Base-by-base conservation (phyloP, 1,140 invertebrate species). In the Teleopsis dalmanni region DNA sequence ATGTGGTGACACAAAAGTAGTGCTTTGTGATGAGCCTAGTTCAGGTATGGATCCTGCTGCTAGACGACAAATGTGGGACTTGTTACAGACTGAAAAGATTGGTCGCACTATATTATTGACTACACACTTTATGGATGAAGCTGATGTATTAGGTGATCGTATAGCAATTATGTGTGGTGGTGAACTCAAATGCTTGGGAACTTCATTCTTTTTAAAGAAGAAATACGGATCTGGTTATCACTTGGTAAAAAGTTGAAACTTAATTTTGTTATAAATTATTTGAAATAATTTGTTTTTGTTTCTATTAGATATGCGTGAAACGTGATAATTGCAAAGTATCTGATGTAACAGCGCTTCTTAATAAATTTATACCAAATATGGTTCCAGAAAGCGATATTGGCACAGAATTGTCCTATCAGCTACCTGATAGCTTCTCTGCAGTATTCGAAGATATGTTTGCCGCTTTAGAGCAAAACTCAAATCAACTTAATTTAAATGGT, bases 111-210 rank as follows among this genome's bases (percentile, higher is more conserved):
- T 97, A 48, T 70, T 98, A 2, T 76, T 98, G 37, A 91, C 91
- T n/a, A 98, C 95, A 10, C 95, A 98, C 72, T 95, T 92, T 70
- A 97, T 98, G 92, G 94, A 97, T 70, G 95, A 98, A 75, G 94
- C 94, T 33, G 94, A 98, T 75, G 79, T 91, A 26, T 76, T 98
- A 1, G 94, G 93, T 1, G 92, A 97, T 73, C 77, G 92, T 57
- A 91, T 96, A 57, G 91, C 89, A 3, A 93, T 95, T 42, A 85
- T 97, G 78, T 82, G 87, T 52, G 76, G 78, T 23, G 93, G 92
- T 14, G 72, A 78, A 45, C 73, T 95, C n/a, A 81, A 82, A 58
- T 92, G 91, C 61, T 83, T 81, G 72, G 92, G 91, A 23, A 84
- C 87, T 1, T 81, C 91, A 18, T 80, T 94, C 72, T 92, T 91